Conservation (phyloP, 2,888 invertebrate species). For the Notodonta dromedarius region DNA sequence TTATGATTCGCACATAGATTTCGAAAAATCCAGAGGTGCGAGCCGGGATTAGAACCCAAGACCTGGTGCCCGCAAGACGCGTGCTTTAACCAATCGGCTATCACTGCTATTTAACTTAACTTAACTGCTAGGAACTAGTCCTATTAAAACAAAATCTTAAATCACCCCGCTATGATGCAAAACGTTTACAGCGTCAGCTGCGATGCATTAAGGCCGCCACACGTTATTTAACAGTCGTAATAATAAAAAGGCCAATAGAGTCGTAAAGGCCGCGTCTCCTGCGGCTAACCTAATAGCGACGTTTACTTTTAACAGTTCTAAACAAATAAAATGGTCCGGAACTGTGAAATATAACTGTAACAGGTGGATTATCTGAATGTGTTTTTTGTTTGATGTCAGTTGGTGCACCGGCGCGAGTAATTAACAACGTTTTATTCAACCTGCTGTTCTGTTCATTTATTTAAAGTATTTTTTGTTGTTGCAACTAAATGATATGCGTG, state of each 20-base stretch:
- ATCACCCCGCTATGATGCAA: background rate
- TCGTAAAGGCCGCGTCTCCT: slow-evolving; percentile 73
- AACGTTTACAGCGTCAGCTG: slow-evolving; percentile 53
- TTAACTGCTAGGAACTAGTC: too few relatives aligned
- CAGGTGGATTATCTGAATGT: slow-evolving; percentile 69
- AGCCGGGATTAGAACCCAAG: too few relatives aligned
- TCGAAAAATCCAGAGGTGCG: too few relatives aligned
- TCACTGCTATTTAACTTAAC: too few relatives aligned
- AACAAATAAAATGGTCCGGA: slow-evolving; percentile 72
- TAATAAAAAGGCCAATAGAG: slow-evolving; percentile 73
- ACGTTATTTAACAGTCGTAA: slow-evolving; percentile 54
- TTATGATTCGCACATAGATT: too few relatives aligned
- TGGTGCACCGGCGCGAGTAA: slow-evolving; percentile 59
- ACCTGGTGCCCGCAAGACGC: too few relatives aligned
- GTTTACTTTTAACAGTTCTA: slow-evolving; percentile 63
- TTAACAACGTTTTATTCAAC: slow-evolving; percentile 71
- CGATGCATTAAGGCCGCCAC: slow-evolving; percentile 42
- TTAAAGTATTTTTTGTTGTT: slow-evolving; percentile 28
- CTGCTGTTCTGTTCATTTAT: slow-evolving; percentile 64
- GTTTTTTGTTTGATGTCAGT: slow-evolving; percentile 51
- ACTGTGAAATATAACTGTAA: slow-evolving; percentile 57
- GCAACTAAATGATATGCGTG: too few relatives aligned
- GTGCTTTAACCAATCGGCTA: too few relatives aligned
- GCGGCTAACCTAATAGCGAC: slow-evolving; percentile 78
- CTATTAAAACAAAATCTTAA: background rate